phyloP scores from a whole-genome alignment of 1,140 invertebrate species.

The Bicyclus anynana region DNA sequence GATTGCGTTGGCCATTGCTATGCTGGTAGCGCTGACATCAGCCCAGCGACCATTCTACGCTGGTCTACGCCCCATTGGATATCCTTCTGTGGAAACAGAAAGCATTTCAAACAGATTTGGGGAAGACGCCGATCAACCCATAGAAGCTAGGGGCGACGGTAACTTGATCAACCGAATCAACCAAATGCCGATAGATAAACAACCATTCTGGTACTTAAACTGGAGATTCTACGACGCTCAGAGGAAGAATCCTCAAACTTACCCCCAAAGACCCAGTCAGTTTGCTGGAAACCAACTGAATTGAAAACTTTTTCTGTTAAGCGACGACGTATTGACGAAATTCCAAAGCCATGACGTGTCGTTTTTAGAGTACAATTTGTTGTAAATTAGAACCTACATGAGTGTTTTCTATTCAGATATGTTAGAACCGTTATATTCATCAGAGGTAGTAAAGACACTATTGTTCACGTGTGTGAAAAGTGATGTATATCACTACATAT shows the following conservation, averaged over 20 bases:
- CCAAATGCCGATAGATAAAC: slow-evolving; percentile 74
- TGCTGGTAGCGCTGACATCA: background rate
- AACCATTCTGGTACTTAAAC: slow-evolving; percentile 79
- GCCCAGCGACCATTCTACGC: slow-evolving; percentile 9
- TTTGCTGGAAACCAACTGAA: slow-evolving; percentile 21
- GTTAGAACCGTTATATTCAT: too few relatives aligned
- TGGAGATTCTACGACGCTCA: slow-evolving; percentile 70
- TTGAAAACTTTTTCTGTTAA: too few relatives aligned
- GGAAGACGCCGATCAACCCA: slow-evolving; percentile 46
- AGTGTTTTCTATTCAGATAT: too few relatives aligned
- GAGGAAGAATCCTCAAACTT: slow-evolving; percentile 55
- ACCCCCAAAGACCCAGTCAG: slow-evolving; percentile 36
- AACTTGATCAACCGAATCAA: slow-evolving; percentile 72
- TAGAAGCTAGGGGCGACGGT: slow-evolving; percentile 71
- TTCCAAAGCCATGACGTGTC: background rate
- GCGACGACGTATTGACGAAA: too few relatives aligned
- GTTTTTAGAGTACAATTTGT: background rate
- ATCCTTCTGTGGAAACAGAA: background rate
- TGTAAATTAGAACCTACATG: too few relatives aligned
- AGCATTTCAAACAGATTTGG: slow-evolving; percentile 47
- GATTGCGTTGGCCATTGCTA: background rate
- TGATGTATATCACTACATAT: too few relatives aligned
- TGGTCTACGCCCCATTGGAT: slow-evolving; percentile 5
- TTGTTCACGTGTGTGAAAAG: too few relatives aligned
- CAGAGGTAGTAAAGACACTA: too few relatives aligned